A percentile compares a stretch with the other conserved stretches of the same genome.
Evolutionary conservation across 2,888 invertebrate species (phyloP).

Genomic region (Amiota minor): DNA sequence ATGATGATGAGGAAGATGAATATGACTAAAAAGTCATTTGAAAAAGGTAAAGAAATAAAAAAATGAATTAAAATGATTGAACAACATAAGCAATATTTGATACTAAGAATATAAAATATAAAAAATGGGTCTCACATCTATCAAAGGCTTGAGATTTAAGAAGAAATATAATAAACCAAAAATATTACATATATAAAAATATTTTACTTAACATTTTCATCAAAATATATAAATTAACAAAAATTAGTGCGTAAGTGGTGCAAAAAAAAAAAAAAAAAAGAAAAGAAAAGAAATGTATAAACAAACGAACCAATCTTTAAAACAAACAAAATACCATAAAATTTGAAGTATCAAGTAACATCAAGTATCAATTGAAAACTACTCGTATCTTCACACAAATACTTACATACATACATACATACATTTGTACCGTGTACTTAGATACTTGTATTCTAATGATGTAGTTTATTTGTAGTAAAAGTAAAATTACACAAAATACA

Average conservation of each 20-base stretch:
- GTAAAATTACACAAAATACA: background rate
- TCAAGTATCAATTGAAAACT: too few relatives aligned
- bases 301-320: background rate
- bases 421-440: too few relatives aligned
- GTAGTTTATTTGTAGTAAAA: too few relatives aligned
- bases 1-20: background rate
- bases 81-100: conserved; percentile 49
- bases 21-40: background rate
- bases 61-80: conserved; percentile 20
- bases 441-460: too few relatives aligned
- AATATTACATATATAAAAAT: too few relatives aligned
- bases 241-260: conserved; percentile 34
- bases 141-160: too few relatives aligned
- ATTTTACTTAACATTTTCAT: too few relatives aligned
- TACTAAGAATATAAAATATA: conserved; percentile 36
- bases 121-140: too few relatives aligned
- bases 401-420: too few relatives aligned
- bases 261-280: conserved; percentile 17
- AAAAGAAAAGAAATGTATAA: background rate
- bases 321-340: too few relatives aligned
- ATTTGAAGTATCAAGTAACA: background rate
- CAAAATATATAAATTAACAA: conserved; percentile 32
- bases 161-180: too few relatives aligned
- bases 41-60: conserved; percentile 15
- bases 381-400: too few relatives aligned